Conservation (phyloP, 2,888 invertebrate genomes). For the Cephus pygmeus region DNA sequence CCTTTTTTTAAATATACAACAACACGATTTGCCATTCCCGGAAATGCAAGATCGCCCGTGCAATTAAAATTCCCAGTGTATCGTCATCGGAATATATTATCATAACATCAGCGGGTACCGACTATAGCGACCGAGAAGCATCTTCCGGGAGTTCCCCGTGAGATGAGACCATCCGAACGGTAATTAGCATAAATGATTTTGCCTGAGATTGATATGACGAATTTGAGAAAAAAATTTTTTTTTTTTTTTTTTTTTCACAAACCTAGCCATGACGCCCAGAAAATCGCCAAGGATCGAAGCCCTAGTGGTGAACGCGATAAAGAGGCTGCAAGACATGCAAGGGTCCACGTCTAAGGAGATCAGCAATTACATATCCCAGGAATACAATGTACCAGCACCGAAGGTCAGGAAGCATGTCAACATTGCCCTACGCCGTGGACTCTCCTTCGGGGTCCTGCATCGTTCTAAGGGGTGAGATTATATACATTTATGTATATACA, state of each 20-base stretch:
- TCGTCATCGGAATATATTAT: background rate
- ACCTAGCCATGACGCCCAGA: constrained; percentile 29
- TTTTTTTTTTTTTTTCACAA: background rate
- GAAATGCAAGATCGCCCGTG: background rate
- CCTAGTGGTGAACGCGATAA: constrained; percentile 57
- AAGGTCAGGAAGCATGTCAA: constrained; percentile 50
- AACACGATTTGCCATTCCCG: background rate
- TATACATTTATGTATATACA: background rate
- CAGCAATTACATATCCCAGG: constrained; percentile 54
- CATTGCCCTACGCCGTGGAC: constrained; percentile 52
- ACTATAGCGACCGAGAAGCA: background rate
- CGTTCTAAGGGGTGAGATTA: constrained; percentile 46
- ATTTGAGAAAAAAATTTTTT: background rate
- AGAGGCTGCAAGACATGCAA: constrained; percentile 50
- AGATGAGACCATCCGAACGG: background rate
- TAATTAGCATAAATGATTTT: background rate
- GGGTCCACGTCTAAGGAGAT: constrained; percentile 59
- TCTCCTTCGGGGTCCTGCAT: constrained; percentile 58
- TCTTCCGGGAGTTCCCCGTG: background rate
- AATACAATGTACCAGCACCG: constrained; percentile 47
- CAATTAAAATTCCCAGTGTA: background rate
- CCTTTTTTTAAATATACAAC: background rate
- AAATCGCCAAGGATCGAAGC: constrained; percentile 52
- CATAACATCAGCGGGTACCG: background rate
- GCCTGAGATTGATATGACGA: background rate